These are phyloP conservation scores for Aporophyla nigra DNA, from an alignment of 2,888 invertebrate genomes.

Conservation along the genomic window DNA sequence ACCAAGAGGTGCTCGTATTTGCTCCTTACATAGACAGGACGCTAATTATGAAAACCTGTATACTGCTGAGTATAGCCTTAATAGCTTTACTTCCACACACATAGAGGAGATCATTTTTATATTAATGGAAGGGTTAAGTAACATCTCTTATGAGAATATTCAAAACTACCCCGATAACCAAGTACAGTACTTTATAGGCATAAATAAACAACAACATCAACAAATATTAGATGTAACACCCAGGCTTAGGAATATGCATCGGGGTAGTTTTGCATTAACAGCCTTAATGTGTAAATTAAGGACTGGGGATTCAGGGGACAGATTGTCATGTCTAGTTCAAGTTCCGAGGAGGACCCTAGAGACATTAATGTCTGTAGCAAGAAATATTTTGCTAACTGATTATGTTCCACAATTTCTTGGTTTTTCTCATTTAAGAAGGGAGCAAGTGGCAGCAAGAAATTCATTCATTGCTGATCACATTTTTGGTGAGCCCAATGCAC, in stretches of 20 bases:
- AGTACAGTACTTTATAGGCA: constrained; percentile 23
- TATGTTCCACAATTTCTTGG: constrained; percentile 34
- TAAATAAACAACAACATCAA: constrained; percentile 15
- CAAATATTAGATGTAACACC: constrained; percentile 8
- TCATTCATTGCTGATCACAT: background rate
- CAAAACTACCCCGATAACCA: constrained; percentile 7
- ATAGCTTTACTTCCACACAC: background rate
- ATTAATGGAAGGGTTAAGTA: constrained; percentile 20
- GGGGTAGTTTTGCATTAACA: constrained; percentile 33
- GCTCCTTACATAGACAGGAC: background rate
- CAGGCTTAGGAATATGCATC: constrained; percentile 26
- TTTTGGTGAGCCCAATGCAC: constrained; percentile 22
- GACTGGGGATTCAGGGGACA: constrained; percentile 25
- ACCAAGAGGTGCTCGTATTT: constrained; percentile 3
- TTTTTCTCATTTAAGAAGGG: constrained; percentile 16
- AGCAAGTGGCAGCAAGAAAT: constrained; percentile 2
- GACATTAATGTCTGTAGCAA: constrained; percentile 17
- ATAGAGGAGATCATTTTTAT: constrained; percentile 29
- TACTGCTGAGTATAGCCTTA: too few relatives aligned
- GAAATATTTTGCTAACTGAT: constrained; percentile 19
- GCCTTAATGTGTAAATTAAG: constrained; percentile 14
- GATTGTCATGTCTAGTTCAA: constrained; percentile 20
- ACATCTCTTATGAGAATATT: constrained; percentile 18
- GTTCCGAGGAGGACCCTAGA: constrained; percentile 23
- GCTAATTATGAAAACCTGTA: background rate